Evolutionary conservation across 1,140 invertebrate genomes (phyloP), one percentile per base, ranked within the genome.

Genomic region (Dendroctonus valens): DNA sequence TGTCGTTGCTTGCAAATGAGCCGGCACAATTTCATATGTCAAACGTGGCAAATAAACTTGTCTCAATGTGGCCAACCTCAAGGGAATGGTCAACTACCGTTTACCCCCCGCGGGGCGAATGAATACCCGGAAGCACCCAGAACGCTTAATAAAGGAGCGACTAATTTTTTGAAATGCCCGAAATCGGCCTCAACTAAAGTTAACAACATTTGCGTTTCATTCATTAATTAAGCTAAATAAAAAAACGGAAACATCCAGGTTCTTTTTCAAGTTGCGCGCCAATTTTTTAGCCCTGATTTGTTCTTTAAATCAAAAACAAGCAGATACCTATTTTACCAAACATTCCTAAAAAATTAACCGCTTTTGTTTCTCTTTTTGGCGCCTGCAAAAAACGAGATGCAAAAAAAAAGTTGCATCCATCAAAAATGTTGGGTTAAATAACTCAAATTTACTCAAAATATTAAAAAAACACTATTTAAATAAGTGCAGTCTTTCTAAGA

Each of bases 11-110:
- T 11, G 14, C 7, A 63, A 44, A 63, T 42, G 41, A 63, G 38
- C 38, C 48, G 26, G 63, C 41, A 44, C 6, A 42, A 12, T 37
- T 8, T 55, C 9, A 41, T 41, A 57, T 62, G 52, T 66, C 51
- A 67, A 64, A 59, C 64, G 63, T 69, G 54, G 63, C 63, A 65
- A 66, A 69, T 9, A 51, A 51, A 51, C 14, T 3, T 12, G 14
- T 3, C 2, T 7, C 7, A 15, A 51, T 51, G 15, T 15, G 9
- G 5, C 49, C 7, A 51, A 51, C 7, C 2, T 8, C 7, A 2
- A 51, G 26, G 26, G 3, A 26, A 26, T 26, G 26, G 26, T 26
- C 26, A 26, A 26, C 26, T 26, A 26, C 26, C 26, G 26, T 26
- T 26, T 26, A 26, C 26, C 26, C 26, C 26, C 26, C 26, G 26